These are phyloP conservation scores for Erynnis tages DNA, from an alignment of 2,888 invertebrate species.

Conservation along the genomic window DNA sequence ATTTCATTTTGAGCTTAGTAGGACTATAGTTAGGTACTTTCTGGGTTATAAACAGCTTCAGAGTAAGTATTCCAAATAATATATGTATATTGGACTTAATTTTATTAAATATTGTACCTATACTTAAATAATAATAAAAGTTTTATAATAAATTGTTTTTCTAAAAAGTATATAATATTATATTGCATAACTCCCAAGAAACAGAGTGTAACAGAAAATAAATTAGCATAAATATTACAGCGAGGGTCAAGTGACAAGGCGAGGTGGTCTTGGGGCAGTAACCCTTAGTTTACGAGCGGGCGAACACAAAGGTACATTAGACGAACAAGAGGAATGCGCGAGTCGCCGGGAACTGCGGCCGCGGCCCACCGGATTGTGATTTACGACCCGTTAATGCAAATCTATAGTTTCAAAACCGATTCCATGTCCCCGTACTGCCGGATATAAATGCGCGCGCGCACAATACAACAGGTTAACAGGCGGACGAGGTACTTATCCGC, in stretches of 20 bases:
- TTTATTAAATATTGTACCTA: no score
- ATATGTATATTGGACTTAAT: no score
- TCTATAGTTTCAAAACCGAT: slow-evolving; percentile 58
- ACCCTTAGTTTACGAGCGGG: slow-evolving; percentile 37
- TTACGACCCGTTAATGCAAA: slow-evolving; percentile 70
- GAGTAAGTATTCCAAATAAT: no score
- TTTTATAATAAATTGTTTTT: no score
- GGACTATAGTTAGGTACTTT: no score
- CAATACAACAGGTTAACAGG: slow-evolving; percentile 47
- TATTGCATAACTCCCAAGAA: neutral
- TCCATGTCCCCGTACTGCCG: slow-evolving; percentile 36
- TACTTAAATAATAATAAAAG: no score
- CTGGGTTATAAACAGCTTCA: no score
- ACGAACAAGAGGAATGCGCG: slow-evolving; percentile 61
- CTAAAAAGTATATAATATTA: neutral
- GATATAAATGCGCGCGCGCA: slow-evolving; percentile 35
- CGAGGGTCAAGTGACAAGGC: slow-evolving; percentile 32
- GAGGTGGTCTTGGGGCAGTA: slow-evolving; percentile 37
- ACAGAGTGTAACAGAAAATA: slow-evolving; percentile 15
- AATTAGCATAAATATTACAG: slow-evolving; percentile 14
- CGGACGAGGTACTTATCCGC: slow-evolving; percentile 41
- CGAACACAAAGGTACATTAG: slow-evolving; percentile 66
- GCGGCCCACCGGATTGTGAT: slow-evolving; percentile 58
- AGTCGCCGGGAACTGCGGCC: slow-evolving; percentile 45
- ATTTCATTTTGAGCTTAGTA: no score